These are phyloP conservation scores for Sturnus vulgaris DNA, from an alignment of 2,113 vertebrate genomes.

Conservation along the genomic window DNA sequence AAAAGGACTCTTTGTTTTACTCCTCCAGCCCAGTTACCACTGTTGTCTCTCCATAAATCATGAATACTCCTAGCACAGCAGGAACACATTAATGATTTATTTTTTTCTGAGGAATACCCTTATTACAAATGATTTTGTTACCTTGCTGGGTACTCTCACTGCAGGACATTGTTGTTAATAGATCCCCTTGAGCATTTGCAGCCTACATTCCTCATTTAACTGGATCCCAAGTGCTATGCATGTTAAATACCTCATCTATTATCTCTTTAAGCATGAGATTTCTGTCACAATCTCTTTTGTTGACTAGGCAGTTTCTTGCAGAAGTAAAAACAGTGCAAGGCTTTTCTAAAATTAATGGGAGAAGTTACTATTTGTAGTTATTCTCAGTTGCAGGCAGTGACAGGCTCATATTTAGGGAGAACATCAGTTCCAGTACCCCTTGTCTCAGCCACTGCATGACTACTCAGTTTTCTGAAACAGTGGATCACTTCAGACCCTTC, in stretches of 20 bases:
- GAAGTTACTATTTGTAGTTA: neutral
- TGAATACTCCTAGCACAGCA: constrained; percentile 24
- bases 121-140: constrained; percentile 43
- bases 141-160: constrained; percentile 13
- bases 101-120: constrained; percentile 16
- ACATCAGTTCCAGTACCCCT: neutral
- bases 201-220: constrained; percentile 15
- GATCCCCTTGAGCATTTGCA: constrained; percentile 41
- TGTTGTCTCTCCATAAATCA: constrained; percentile 3
- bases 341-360: neutral
- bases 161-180: constrained; percentile 40
- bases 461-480: neutral
- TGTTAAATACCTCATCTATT: constrained; percentile 51
- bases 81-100: constrained; percentile 41
- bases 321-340: neutral
- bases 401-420: neutral
- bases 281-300: neutral
- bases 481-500: neutral
- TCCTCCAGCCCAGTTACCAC: neutral
- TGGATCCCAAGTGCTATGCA: constrained; percentile 8
- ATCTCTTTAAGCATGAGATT: constrained; percentile 29
- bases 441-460: neutral
- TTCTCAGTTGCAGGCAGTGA: neutral
- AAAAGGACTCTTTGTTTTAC: constrained; percentile 13
- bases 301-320: neutral